These are phyloP conservation scores for Podocnemis expansa DNA, from an alignment of 2,113 vertebrate species.

Conservation along the genomic window DNA sequence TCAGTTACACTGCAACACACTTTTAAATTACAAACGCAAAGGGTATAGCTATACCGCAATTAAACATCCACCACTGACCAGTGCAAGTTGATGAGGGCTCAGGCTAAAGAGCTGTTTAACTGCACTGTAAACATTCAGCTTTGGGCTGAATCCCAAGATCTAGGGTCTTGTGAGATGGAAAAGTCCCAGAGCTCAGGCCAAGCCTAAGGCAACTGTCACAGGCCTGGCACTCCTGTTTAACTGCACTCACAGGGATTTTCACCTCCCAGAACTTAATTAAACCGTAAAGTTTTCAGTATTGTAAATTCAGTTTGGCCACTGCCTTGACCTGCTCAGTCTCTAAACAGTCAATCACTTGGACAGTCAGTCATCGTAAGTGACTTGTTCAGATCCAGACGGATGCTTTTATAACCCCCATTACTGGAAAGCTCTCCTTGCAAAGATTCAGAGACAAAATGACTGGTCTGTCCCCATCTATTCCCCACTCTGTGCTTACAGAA, in stretches of 20 bases:
- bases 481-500: conserved; percentile 29
- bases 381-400: not conserved
- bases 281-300: not conserved
- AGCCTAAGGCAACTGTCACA: too few relatives aligned
- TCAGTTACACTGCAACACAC: not conserved
- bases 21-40: not conserved
- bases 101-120: too few relatives aligned
- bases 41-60: not conserved
- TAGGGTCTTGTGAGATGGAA: too few relatives aligned
- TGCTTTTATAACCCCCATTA: not conserved
- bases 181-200: too few relatives aligned
- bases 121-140: too few relatives aligned
- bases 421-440: not conserved
- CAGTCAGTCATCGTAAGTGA: not conserved
- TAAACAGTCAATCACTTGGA: not conserved
- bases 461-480: not conserved
- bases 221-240: too few relatives aligned
- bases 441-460: not conserved
- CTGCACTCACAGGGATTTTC: not conserved
- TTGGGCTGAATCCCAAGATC: too few relatives aligned
- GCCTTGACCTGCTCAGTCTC: not conserved
- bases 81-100: too few relatives aligned
- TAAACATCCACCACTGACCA: not conserved
- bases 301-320: not conserved
- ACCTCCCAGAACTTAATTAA: not conserved